These are phyloP conservation scores for Panurus biarmicus DNA, from an alignment of 2,113 vertebrate genomes.

Conservation along the genomic window DNA sequence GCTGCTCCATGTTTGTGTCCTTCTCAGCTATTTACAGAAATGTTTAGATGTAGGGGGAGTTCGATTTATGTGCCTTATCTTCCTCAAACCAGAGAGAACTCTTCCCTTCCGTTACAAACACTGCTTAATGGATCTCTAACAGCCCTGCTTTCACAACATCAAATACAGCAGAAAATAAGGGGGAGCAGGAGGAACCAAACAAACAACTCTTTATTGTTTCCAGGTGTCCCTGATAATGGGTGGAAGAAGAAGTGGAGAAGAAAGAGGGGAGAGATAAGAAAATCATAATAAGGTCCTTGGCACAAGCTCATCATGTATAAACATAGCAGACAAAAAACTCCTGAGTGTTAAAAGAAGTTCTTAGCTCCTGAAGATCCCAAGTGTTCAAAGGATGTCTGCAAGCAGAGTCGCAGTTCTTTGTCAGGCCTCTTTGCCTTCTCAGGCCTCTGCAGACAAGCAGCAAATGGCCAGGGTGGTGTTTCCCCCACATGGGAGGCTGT, in stretches of 20 bases:
- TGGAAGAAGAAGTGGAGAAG: background rate
- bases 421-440: background rate
- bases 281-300: slow-evolving; percentile 22
- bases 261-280: background rate
- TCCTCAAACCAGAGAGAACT: slow-evolving; percentile 58
- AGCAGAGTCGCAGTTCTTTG: background rate
- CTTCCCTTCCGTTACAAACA: slow-evolving; percentile 1
- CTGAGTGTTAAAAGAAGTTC: background rate
- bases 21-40: slow-evolving; percentile 64
- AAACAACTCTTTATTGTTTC: slow-evolving; percentile 44
- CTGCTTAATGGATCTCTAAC: slow-evolving; percentile 56
- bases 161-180: slow-evolving; percentile 49
- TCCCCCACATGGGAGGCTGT: background rate
- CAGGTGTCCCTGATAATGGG: slow-evolving; percentile 47
- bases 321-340: background rate
- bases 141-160: slow-evolving; percentile 43
- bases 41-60: slow-evolving; percentile 45
- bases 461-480: background rate
- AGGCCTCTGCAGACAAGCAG: background rate
- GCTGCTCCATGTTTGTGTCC: slow-evolving; percentile 7
- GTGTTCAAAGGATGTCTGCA: background rate
- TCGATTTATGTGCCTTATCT: slow-evolving; percentile 68
- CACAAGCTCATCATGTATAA: slow-evolving; percentile 2
- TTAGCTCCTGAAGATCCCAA: background rate
- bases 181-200: background rate